Evolutionary conservation across 2,113 vertebrate genomes (phyloP).

Genomic region (Erythrocercus mccallii): DNA sequence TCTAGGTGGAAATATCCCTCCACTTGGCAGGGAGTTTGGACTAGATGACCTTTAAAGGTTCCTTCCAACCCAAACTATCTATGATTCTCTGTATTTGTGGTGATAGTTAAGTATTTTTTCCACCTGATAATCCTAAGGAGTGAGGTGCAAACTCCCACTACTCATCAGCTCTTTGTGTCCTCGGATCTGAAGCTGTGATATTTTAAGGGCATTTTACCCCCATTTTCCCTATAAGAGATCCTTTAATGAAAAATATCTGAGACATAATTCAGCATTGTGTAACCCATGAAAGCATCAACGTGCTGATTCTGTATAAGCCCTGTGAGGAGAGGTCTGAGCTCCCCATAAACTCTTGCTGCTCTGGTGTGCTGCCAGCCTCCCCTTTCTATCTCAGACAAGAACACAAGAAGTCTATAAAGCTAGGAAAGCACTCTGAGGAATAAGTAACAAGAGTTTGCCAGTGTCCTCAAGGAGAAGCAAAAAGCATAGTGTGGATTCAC

Average conservation of each 20-base stretch:
- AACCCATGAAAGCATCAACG: not conserved
- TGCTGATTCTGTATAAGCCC: not conserved
- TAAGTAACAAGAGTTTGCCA: not conserved
- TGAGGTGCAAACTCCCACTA: not conserved
- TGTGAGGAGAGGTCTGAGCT: not conserved
- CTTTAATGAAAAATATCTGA: not conserved
- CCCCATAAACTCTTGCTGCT: not conserved
- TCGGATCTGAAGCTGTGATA: not conserved
- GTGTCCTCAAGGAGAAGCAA: not conserved
- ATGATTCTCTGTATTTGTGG: not conserved
- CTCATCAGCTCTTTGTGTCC: not conserved
- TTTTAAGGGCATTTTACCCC: not conserved
- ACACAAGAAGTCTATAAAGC: not conserved
- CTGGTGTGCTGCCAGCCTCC: not conserved
- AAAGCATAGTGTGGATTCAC: not conserved
- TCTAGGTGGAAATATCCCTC: not conserved
- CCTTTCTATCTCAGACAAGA: not conserved
- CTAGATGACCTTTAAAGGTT: not conserved
- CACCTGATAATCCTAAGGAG: not conserved
- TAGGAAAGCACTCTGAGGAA: not conserved
- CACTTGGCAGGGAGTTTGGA: not conserved
- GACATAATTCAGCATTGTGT: not conserved
- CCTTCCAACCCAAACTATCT: not conserved
- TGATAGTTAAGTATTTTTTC: not conserved
- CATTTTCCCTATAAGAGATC: not conserved